Evolutionary conservation across 2,888 invertebrate genomes (phyloP).

Genomic region (Siphlonurus alternatus): DNA sequence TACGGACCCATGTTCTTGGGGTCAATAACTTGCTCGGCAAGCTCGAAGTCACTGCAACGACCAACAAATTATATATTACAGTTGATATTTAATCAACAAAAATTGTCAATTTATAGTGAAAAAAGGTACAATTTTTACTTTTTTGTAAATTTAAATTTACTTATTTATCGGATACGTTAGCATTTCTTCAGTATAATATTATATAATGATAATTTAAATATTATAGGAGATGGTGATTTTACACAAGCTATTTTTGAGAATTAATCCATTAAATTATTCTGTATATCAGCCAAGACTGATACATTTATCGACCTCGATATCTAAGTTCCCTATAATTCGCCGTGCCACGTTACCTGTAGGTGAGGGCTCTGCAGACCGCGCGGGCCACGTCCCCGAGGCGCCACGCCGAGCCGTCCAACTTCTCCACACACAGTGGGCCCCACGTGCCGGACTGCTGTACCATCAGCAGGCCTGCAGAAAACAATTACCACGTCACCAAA

Average conservation of each 20-base stretch:
- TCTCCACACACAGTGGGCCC: constrained; percentile 60
- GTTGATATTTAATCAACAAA: too few species aligned
- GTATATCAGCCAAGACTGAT: too few species aligned
- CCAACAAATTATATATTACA: background rate
- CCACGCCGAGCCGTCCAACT: constrained; percentile 39
- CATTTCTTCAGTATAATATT: too few species aligned
- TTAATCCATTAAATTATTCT: too few species aligned
- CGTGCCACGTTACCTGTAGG: constrained; percentile 59
- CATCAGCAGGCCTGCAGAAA: constrained; percentile 43
- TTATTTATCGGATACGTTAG: too few species aligned
- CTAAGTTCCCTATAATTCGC: too few species aligned
- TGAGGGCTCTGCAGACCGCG: constrained; percentile 59
- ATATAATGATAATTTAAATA: too few species aligned
- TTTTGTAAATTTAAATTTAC: too few species aligned
- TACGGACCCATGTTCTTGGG: background rate
- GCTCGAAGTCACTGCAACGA: constrained; percentile 6
- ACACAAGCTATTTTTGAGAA: too few species aligned
- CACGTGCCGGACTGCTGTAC: constrained; percentile 56
- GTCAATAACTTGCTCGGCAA: constrained; percentile 6
- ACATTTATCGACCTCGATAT: too few species aligned
- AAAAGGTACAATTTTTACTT: background rate
- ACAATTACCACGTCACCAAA: background rate
- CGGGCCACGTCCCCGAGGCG: constrained; percentile 51
- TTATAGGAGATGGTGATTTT: too few species aligned
- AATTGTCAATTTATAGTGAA: background rate